Base-by-base conservation (phyloP, 2,888 invertebrate genomes). In the Volucella inflata region DNA sequence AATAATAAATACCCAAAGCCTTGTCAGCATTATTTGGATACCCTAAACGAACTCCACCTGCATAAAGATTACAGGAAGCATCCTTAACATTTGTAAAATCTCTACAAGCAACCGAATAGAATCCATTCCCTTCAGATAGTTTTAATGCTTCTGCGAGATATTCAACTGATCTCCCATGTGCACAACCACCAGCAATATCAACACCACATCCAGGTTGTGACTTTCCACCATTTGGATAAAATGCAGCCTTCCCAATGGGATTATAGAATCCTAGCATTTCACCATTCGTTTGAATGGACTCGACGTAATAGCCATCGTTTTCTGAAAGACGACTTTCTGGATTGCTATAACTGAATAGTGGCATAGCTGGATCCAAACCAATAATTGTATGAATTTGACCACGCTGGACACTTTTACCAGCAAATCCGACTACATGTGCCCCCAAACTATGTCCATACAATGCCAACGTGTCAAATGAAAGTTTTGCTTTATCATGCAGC, bases 401-500 rank as follows among this genome's bases (percentile, higher is more conserved):
- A 88, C 92, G 88, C 62, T 91, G 92, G 2, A 93, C 92, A 87
- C 92, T 93, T 68, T 93, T 93, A 0, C 94, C 94, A 11, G 93
- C 93, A 57, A 93, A 93, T 0, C 94, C 94, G 12, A 93, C 93
- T 1, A 93, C 93, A 85, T 94, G 94, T 1, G 93, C 93, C 0
- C 94, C 94, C 21, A 94, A 90, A 72, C 94, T 94, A 74, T 94
- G 93, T 0, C 94, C 94, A 57, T 93, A 93, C 4, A 88, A n/a
- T 92, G 92, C 88, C 92, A 94, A 77, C 92, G 90, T 0, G 92
- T 93, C 4, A 93, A 92, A 48, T 92, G 90, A 2, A 91, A 91
- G 1, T 92, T 93, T n/a, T 93, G 93, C 88, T 91, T 91, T 0
- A 92, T 93, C 2, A 93, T 93, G 87, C 92, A 94, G 88, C 71